Evolutionary conservation across 2,888 invertebrate species (phyloP), one percentile per base, ranked within the genome.

Genomic region (Andrena camellia): DNA sequence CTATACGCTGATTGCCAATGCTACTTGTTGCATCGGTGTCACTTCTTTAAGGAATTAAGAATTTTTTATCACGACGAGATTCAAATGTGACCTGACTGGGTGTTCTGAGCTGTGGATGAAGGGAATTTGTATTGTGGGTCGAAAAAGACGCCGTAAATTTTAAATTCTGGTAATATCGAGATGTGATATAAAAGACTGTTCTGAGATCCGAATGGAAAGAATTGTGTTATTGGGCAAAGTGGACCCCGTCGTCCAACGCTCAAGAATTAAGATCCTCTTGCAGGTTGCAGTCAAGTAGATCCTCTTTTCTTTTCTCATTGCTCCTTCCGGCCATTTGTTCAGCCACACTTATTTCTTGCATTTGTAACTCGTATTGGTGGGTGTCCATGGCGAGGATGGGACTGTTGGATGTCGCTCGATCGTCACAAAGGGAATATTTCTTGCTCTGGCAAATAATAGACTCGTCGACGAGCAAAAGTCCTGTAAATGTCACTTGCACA

Each of bases 201-300:
- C 35, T 35, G 33, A 33, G 33, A 33, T 33, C 33, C 0, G 7
- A 33, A 33, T 8, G 33, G 8, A 33, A 33, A 33, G 8, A 8
- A 33, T 33, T 33, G 33, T 33, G 33, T 33, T 8, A 8, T 33
- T 2, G 33, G 8, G 33, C 2, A 8, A 20, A n/a, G 2, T 52
- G 2, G n/a, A n/a, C 2, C 1, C 2, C 23, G 8, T 54, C 64
- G 73, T 26, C 42, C 54, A 79, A 57, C 35, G 23, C 35, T 35
- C 48, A 80, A 10, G 13, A 13, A 42, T 81, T 52, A 59, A 81
- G 68, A 81, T 79, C 67, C 67, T 42, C 67, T 35, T 26, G 63
- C 59, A 35, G 50, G 50, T 23, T 80, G 63, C 68, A 8, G 50
- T 80, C 59, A 81, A 63, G 52, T 42, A 63, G 35, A 10, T 68